Evolutionary conservation across 1,140 invertebrate genomes (phyloP), one percentile per base, ranked within the genome.

Genomic region (Homalodisca vitripennis): DNA sequence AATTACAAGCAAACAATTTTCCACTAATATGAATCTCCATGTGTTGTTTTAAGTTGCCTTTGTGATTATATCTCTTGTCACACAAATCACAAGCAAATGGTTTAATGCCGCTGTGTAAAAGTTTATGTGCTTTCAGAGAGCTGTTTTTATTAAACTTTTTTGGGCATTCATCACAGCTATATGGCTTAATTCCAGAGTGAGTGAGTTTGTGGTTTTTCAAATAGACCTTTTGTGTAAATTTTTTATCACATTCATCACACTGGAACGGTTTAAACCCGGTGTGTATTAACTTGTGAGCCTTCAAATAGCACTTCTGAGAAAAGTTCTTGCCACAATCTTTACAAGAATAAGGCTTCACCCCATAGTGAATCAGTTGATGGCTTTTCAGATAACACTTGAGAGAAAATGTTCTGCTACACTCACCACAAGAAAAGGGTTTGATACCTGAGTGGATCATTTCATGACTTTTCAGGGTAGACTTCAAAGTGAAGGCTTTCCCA

Each of bases 31-130:
- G 55, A 27, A 26, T 30, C 26, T 60, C 55, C 26, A 97, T 80
- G 75, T 99, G 97, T 1, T 96, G 86, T 6, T 97, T 85, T 0
- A 98, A 84, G 26, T 60, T 29, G 29, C 3, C 26, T 30, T 24
- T 60, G 24, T 60, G 55, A 29, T 88, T 77, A 73, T 83, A 84
- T 64, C 78, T 68, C 68, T 82, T 80, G 64, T 80, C 75, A 71
- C 83, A 84, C n/a, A 79, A 69, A 22, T 79, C 70, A 48, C 83
- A 84, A 53, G 79, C 2, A 60, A 27, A 60, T 6, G 55, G 55
- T 60, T 60, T 60, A 6, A 60, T 60, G 14, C 55, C 55, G 29
- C n/a, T 60, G 26, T 60, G 55, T 26, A 60, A 26, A 22, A 60
- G 26, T 60, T 60, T 60, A n/a, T 60, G 55, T 12, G 2, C 29